Evolutionary conservation across 2,113 vertebrate genomes (phyloP), one percentile per base, ranked within the genome.

Genomic region (Mellivora capensis): DNA sequence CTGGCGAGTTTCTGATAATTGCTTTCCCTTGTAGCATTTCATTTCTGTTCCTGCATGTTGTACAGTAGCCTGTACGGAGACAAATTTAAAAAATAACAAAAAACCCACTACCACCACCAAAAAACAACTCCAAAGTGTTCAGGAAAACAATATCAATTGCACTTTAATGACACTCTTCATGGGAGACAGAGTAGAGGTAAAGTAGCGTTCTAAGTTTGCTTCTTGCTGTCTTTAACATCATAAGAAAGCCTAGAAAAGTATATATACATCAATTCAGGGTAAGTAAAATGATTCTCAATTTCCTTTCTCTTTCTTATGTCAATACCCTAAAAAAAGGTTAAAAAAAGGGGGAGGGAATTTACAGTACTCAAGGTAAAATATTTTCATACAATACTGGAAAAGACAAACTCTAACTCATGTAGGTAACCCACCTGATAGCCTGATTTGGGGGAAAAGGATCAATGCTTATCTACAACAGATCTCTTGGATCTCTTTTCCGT

Each of bases 161-260:
- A 84, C 42, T 94, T 96, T 94, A 97, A 95, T 98, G 94, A 81
- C 59, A 86, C 64, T 94, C 97, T 95, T 84, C 42, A 74, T 42
- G 44, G 69, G 29, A 87, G 54, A 81, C 47, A 92, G 47, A n/a
- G n/a, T 37, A 82, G 52, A 87, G 79, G 57, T n/a, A 31, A 87
- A 92, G 71, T 49, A 62, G 10, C 7, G 0, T 52, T 91, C 72
- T 49, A 81, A 34, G 11, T 87, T 86, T 59, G 23, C 21, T 80
- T 44, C 21, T 93, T 77, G 25, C 76, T 87, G 37, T 57, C 94
- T 96, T 84, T 72, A 72, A 87, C 34, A 34, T 69, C 54, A 7
- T 94, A 93, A 83, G 74, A 96, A 87, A 94, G 34, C 12, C 79
- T 96, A 96, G 82, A 93, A 96, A 98, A 93, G 77, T 79, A 54